These are phyloP conservation scores for Drosophila bocqueti DNA, from an alignment of 1,140 invertebrate genomes.

Conservation along the genomic window DNA sequence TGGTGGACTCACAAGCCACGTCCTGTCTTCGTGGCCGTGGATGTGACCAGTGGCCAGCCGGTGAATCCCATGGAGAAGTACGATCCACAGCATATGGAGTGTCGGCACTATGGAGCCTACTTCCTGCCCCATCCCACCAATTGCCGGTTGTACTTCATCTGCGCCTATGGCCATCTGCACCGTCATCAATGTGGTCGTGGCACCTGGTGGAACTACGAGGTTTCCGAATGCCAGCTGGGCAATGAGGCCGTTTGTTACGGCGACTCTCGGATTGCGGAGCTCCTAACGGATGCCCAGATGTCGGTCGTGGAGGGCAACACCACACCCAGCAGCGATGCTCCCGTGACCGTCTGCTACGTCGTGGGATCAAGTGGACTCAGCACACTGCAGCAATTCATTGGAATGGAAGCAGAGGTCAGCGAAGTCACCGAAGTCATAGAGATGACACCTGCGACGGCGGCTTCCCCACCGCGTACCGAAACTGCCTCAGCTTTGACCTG, in stretches of 20 bases:
- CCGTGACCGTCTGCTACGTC: conserved; percentile 65
- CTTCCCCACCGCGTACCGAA: conserved; percentile 28
- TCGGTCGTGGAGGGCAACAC: conserved; percentile 8
- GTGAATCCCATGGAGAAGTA: conserved; percentile 71
- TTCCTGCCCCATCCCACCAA: conserved; percentile 77
- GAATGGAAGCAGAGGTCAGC: conserved; percentile 4
- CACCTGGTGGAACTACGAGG: conserved; percentile 69
- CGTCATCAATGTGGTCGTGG: conserved; percentile 70
- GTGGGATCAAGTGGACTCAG: conserved; percentile 40
- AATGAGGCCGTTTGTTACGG: conserved; percentile 54
- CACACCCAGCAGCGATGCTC: conserved; percentile 35
- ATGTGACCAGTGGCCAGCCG: conserved; percentile 56
- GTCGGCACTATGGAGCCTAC: conserved; percentile 76
- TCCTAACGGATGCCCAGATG: neutral
- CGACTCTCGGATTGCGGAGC: neutral
- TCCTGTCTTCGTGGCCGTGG: conserved; percentile 64
- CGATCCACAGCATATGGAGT: conserved; percentile 67
- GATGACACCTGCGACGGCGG: conserved; percentile 6
- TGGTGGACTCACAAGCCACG: conserved; percentile 57
- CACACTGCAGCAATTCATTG: conserved; percentile 19
- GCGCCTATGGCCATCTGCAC: conserved; percentile 74
- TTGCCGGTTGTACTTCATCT: conserved; percentile 72
- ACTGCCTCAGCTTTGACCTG: conserved; percentile 35
- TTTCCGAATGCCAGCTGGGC: conserved; percentile 60
- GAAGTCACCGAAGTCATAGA: conserved; percentile 11